Evolutionary conservation across 2,888 invertebrate genomes (phyloP).

Genomic region (Erebia palarica): DNA sequence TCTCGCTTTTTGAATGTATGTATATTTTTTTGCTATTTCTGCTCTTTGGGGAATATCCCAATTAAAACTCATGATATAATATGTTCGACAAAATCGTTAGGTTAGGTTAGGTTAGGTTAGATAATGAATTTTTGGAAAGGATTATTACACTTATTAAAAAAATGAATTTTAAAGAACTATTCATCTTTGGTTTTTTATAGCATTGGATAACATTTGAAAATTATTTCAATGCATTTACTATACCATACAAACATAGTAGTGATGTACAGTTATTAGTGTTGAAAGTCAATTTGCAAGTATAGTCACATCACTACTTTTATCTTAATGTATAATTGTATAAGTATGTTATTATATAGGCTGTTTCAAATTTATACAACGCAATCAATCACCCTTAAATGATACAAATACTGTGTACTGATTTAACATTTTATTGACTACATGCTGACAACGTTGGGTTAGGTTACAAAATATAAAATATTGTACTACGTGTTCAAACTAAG

Average conservation of each 20-base stretch:
- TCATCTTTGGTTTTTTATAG: background rate
- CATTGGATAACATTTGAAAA: background rate
- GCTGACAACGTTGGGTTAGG: background rate
- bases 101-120: too few species aligned
- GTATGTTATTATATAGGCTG: background rate
- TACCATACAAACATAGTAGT: background rate
- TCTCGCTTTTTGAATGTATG: background rate
- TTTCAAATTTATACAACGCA: background rate
- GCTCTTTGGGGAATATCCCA: background rate
- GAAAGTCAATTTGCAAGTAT: background rate
- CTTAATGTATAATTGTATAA: background rate
- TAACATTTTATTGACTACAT: background rate
- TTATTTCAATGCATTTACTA: background rate
- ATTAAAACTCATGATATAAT: background rate
- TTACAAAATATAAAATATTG: background rate
- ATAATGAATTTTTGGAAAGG: background rate
- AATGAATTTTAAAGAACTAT: background rate
- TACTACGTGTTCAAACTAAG: background rate
- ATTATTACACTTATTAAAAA: background rate
- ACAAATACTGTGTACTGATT: background rate
- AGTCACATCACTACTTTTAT: slow-evolving; percentile 3
- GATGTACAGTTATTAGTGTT: background rate
- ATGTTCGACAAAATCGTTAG: background rate
- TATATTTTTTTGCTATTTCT: too few species aligned
- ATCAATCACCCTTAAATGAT: background rate